Evolutionary conservation across 2,797 vertebrate species (phyloP).

Genomic region (Paguma larvata): DNA sequence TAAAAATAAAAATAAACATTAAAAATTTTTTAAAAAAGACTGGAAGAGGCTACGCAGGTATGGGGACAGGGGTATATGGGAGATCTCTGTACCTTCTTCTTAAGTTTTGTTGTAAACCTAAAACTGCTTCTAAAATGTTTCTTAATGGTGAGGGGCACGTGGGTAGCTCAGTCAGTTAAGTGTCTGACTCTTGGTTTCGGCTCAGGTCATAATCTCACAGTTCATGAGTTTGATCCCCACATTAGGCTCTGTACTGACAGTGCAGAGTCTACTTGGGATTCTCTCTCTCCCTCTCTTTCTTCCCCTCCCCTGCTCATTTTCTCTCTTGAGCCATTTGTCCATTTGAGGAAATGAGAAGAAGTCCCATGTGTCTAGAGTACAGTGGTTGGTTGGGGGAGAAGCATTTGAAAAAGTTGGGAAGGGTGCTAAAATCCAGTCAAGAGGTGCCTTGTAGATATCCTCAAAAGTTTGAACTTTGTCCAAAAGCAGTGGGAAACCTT

Average conservation of each 20-base stretch:
- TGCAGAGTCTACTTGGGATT: no score
- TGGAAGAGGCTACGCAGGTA: not conserved
- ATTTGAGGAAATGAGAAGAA: not conserved
- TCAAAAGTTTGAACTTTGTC: not conserved
- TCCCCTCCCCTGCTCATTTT: no score
- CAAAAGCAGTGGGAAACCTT: not conserved
- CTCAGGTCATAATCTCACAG: no score
- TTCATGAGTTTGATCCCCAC: no score
- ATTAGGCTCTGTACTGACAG: no score
- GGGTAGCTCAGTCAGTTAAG: no score
- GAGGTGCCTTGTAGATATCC: not conserved
- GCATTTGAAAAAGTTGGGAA: not conserved
- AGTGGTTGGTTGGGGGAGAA: not conserved
- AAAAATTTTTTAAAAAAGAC: not conserved
- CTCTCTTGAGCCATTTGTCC: not conserved
- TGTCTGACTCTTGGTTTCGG: no score
- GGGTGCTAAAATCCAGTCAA: not conserved
- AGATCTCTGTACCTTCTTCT: not conserved
- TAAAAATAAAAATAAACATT: no score
- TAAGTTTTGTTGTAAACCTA: not conserved
- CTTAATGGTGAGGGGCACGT: not conserved
- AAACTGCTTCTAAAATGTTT: not conserved
- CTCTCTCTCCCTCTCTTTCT: no score
- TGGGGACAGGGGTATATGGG: not conserved
- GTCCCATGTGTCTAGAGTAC: no score